A percentile compares a stretch with the other conserved stretches of the same genome.
These are phyloP conservation scores for Bombus cullumanus DNA, from an alignment of 1,140 invertebrate genomes.

Conservation along the genomic window DNA sequence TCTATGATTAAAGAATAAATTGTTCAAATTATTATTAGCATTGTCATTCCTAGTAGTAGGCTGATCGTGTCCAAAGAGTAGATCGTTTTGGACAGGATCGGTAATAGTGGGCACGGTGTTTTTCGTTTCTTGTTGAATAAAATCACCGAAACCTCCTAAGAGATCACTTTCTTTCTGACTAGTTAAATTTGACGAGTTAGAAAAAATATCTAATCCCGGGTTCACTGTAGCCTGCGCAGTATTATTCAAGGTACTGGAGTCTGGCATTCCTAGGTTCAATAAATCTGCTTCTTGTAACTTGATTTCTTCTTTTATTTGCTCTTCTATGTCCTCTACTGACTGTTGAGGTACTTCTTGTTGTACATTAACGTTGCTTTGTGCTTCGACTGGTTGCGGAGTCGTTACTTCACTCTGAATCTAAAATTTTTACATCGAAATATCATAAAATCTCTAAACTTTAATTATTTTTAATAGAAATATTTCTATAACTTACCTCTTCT, in stretches of 20 bases:
- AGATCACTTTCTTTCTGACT: slow-evolving; percentile 83
- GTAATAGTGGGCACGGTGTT: slow-evolving; percentile 65
- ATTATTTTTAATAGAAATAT: not conserved
- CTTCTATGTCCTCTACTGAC: slow-evolving; percentile 28
- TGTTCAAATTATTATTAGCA: slow-evolving; percentile 59
- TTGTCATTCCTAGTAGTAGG: slow-evolving; percentile 44
- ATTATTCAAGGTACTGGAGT: slow-evolving; percentile 51
- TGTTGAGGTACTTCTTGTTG: slow-evolving; percentile 50
- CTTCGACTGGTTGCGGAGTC: not conserved
- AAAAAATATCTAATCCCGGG: slow-evolving; percentile 76
- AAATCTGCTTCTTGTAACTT: slow-evolving; percentile 80
- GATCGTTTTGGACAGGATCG: slow-evolving; percentile 62
- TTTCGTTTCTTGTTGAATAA: slow-evolving; percentile 66
- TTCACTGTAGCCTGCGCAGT: slow-evolving; percentile 48
- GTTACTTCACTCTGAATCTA: slow-evolving; percentile 47
- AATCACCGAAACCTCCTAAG: slow-evolving; percentile 84
- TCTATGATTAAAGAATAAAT: slow-evolving; percentile 71
- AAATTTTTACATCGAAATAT: not conserved
- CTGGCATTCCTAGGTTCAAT: slow-evolving; percentile 78
- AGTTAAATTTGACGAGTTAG: slow-evolving; percentile 50
- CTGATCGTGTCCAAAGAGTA: slow-evolving; percentile 70
- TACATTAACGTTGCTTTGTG: not conserved
- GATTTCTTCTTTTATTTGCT: slow-evolving; percentile 19
- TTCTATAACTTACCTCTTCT: slow-evolving; percentile 55
- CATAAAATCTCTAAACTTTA: not conserved